Base-by-base conservation (phyloP, 2,113 vertebrate genomes). In the Entelurus aequoreus region DNA sequence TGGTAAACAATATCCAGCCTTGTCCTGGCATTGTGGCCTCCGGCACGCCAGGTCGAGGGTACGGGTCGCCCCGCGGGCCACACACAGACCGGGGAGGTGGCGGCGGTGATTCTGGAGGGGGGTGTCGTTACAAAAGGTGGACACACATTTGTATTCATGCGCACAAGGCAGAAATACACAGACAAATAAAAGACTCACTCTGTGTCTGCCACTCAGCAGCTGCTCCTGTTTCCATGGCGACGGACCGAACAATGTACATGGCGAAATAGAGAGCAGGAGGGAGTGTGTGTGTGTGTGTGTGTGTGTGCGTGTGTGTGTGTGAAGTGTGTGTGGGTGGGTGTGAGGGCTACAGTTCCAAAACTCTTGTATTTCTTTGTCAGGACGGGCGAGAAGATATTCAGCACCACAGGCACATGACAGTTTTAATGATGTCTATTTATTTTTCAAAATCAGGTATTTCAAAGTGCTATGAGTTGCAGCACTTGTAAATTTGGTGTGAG, bases 1-100 rank as follows among this genome's bases (percentile, higher is more conserved):
- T 94, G 89, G 94, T 94, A 96, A 96, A 97, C 94, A 95, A 77
- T 83, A 91, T 91, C 92, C 88, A 68, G 90, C 88, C 88, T 84
- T 87, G 82, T 87, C 80, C 87, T 87, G 89, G 87, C 86, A 82
- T 87, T 81, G 76, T 83, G 86, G 88, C 70, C 68, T 75, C 80
- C 72, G 81, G 91, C 87, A 90, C 90, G 64, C 76, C 79, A 75
- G 72, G 74, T 74, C 71, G 68, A 60, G 77, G 88, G 87, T 87
- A 91, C 88, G 88, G 90, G 89, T 90, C 71, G 88, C 90, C 89
- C 28, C 84, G 81, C 87, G 79, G 88, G 80, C 89, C 87, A 88
- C 92, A 89, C 85, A 90, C 84, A 86, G 90, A 88, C 87, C 70
- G 44, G 66, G 62, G 28, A 57, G 55, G 38, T 42, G 55, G 40